These are phyloP conservation scores for Galagoides demidoff DNA, from an alignment of 2,797 vertebrate species.

Conservation along the genomic window DNA sequence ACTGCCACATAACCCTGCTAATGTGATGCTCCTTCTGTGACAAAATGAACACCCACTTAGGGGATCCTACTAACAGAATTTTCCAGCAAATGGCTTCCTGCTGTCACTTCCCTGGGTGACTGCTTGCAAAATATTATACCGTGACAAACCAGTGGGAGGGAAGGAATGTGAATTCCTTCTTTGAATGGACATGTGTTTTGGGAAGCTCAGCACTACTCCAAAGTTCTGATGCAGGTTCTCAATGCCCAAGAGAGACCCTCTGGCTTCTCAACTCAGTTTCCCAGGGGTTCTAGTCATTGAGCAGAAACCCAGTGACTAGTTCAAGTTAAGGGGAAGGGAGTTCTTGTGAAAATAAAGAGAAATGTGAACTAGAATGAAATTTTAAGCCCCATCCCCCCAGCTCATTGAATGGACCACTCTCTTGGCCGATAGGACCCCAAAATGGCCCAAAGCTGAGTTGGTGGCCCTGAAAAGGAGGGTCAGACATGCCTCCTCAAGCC, in stretches of 20 bases:
- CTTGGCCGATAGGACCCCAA: not conserved
- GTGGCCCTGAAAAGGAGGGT: not conserved
- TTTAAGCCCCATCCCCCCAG: not conserved
- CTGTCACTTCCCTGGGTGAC: not conserved
- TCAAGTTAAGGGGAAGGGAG: not conserved
- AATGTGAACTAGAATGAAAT: not conserved
- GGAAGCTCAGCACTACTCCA: not conserved
- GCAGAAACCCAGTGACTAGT: not conserved
- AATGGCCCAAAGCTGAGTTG: not conserved
- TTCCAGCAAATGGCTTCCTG: not conserved
- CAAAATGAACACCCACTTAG: not conserved
- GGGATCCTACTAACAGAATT: not conserved
- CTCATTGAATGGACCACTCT: not conserved
- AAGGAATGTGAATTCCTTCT: not conserved
- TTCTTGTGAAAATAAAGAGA: not conserved
- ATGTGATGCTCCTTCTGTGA: not conserved
- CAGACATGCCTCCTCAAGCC: not conserved
- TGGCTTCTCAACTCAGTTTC: not conserved
- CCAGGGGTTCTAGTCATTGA: not conserved
- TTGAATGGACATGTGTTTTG: not conserved
- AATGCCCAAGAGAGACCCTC: not conserved
- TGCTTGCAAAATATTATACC: not conserved
- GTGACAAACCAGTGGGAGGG: not conserved
- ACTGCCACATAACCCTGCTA: not conserved
- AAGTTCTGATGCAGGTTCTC: not conserved